Conservation (phyloP, 1,140 invertebrate genomes). For the Ephestia elutella region DNA sequence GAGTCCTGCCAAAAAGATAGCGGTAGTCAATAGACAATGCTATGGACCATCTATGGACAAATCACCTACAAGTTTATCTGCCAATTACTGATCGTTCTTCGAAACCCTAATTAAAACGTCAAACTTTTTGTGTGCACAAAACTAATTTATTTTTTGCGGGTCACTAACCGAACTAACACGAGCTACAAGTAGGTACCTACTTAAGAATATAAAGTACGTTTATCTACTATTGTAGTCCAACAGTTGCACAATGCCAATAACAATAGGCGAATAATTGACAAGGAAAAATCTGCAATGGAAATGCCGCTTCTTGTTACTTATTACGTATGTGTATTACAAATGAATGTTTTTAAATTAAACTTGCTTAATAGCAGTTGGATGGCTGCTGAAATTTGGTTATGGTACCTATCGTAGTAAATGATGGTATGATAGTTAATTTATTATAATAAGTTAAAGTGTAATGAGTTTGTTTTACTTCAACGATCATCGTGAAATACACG, state of each 20-base stretch:
- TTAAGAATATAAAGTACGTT: background rate
- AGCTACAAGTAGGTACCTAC: slow-evolving; percentile 5
- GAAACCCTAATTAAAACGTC: slow-evolving; percentile 53
- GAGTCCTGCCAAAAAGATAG: background rate
- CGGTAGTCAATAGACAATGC: background rate
- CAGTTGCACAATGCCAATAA: slow-evolving; percentile 12
- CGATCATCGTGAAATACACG: no score
- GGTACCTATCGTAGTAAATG: no score
- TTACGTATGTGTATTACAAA: no score
- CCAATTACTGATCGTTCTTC: slow-evolving; percentile 16
- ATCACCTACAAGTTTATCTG: slow-evolving; percentile 9
- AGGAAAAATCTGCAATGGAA: slow-evolving; percentile 12
- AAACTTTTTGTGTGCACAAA: slow-evolving; percentile 47
- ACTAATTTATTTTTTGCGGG: slow-evolving; percentile 62
- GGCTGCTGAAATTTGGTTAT: no score
- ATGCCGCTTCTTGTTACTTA: background rate
- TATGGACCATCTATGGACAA: slow-evolving; percentile 8
- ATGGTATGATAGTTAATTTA: no score
- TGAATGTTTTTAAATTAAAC: no score
- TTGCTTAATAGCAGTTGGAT: no score
- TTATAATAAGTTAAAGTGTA: no score
- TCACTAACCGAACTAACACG: background rate
- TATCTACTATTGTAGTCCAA: slow-evolving; percentile 1
- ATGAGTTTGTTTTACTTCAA: no score
- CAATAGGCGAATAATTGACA: slow-evolving; percentile 22